Evolutionary conservation across 2,888 invertebrate species (phyloP).

Genomic region (Acanthacorydalis orientalis): DNA sequence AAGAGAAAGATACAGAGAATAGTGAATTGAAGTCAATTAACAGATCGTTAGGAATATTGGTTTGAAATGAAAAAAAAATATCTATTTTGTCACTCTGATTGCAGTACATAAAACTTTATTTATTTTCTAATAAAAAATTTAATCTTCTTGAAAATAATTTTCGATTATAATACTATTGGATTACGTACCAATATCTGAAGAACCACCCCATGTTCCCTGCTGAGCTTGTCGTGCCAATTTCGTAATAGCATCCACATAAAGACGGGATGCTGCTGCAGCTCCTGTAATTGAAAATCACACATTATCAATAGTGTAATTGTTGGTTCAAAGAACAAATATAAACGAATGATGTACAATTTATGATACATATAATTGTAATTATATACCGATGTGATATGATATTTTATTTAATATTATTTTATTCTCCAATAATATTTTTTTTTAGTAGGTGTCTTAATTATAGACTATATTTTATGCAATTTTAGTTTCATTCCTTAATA

Average conservation of each 20-base stretch:
- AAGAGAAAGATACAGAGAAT: too few relatives aligned
- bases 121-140: conserved; percentile 1
- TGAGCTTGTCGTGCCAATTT: conserved; percentile 79
- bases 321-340: too few relatives aligned
- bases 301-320: too few relatives aligned
- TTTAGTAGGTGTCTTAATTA: too few relatives aligned
- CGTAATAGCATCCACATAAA: conserved; percentile 77
- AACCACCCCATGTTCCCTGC: conserved; percentile 79
- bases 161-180: not conserved
- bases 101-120: conserved; percentile 3
- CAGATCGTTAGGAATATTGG: not conserved
- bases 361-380: too few relatives aligned
- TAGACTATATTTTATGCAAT: too few relatives aligned
- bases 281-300: conserved; percentile 34
- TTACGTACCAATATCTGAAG: conserved; percentile 73
- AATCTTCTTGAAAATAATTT: too few relatives aligned
- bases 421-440: too few relatives aligned
- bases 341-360: too few relatives aligned
- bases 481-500: too few relatives aligned
- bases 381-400: too few relatives aligned
- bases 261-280: conserved; percentile 71
- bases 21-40: not conserved
- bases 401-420: too few relatives aligned
- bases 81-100: conserved; percentile 1
- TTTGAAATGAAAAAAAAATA: not conserved